Percentiles rank a stretch among this genome's conserved stretches.
phyloP scores from a whole-genome alignment of 2,797 vertebrate genomes.

The Liasis olivaceus region DNA sequence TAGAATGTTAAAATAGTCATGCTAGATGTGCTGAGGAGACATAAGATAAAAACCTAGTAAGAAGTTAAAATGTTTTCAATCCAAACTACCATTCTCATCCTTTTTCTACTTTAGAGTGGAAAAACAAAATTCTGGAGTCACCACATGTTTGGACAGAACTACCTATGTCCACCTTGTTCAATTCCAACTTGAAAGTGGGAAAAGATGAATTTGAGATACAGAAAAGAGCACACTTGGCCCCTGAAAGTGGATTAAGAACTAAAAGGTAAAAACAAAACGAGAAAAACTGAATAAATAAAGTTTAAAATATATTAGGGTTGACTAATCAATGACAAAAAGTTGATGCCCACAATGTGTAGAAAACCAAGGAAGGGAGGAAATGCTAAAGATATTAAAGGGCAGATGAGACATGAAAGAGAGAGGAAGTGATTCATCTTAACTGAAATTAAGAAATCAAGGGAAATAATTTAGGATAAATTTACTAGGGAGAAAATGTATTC shows the following conservation, averaged over 20 bases:
- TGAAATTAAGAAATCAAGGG: slow-evolving; percentile 9
- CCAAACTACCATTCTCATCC: too few relatives aligned
- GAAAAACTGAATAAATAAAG: too few relatives aligned
- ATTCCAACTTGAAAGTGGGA: not conserved
- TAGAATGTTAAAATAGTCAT: not conserved
- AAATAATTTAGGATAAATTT: not conserved
- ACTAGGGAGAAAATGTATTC: not conserved
- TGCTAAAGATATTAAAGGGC: not conserved
- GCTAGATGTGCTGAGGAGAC: not conserved
- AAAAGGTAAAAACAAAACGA: not conserved
- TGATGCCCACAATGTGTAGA: not conserved
- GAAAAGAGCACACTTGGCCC: too few relatives aligned
- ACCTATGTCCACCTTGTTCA: too few relatives aligned
- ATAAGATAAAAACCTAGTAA: too few relatives aligned
- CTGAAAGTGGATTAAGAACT: not conserved
- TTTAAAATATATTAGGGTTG: not conserved
- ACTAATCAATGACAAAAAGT: not conserved
- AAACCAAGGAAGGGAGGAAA: not conserved
- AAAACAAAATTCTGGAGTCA: too few relatives aligned
- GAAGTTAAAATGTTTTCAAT: too few relatives aligned
- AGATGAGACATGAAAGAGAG: not conserved
- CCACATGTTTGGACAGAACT: too few relatives aligned
- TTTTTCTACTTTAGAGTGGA: too few relatives aligned
- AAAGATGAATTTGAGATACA: too few relatives aligned
- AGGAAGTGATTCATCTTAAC: not conserved